Percentiles rank a stretch among this genome's conserved stretches.
Evolutionary conservation across 2,113 vertebrate genomes (phyloP).

Genomic region (Pelecanus crispus): DNA sequence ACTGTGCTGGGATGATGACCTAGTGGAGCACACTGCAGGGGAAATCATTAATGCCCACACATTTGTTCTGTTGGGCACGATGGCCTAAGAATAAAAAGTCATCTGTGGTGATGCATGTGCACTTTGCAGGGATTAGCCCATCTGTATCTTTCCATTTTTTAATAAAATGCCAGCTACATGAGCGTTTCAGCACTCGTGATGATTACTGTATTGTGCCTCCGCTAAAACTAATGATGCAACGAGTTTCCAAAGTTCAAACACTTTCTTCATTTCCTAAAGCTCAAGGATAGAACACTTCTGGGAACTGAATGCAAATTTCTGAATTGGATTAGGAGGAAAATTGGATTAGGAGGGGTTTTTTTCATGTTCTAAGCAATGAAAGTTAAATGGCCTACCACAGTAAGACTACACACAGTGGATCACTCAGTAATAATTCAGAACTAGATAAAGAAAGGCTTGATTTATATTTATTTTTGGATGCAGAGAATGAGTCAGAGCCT

Average conservation of each 20-base stretch:
- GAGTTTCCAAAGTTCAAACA: slow-evolving; percentile 49
- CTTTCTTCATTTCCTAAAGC: slow-evolving; percentile 45
- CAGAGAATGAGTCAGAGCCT: background rate
- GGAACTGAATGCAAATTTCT: slow-evolving; percentile 50
- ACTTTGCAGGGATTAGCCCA: slow-evolving; percentile 35
- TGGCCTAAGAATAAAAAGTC: slow-evolving; percentile 36
- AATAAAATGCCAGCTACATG: slow-evolving; percentile 26
- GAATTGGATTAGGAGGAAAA: slow-evolving; percentile 39
- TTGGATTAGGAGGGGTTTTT: background rate
- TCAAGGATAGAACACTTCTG: slow-evolving; percentile 62
- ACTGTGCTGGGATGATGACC: background rate
- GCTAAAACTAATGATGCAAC: slow-evolving; percentile 39
- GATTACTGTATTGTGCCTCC: slow-evolving; percentile 42
- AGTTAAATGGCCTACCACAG: background rate
- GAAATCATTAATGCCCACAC: slow-evolving; percentile 35
- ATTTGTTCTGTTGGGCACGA: background rate
- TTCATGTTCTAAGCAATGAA: background rate
- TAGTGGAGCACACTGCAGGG: background rate
- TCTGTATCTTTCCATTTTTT: slow-evolving; percentile 11
- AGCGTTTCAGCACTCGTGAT: slow-evolving; percentile 40
- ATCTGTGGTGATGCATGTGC: background rate
- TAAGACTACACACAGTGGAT: background rate
- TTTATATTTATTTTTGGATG: background rate
- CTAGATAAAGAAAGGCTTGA: background rate
- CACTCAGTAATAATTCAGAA: background rate